A percentile compares a stretch with the other conserved stretches of the same genome.
Conservation (phyloP, 2,113 vertebrate genomes). For the Aramus guarauna region DNA sequence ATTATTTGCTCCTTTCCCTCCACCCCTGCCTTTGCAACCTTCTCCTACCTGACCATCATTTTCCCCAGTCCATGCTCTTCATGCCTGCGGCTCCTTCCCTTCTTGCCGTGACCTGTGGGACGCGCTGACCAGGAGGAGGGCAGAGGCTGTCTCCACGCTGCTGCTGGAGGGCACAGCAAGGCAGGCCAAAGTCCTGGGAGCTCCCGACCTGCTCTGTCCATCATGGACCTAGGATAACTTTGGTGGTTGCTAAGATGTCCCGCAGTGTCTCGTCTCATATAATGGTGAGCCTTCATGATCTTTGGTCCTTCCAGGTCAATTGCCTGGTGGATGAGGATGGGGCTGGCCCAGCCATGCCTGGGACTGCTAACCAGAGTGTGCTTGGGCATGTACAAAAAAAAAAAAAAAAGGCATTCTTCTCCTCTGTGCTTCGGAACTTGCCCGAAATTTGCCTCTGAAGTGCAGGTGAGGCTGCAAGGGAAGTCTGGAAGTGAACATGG, state of each 20-base stretch:
- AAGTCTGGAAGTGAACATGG: not conserved
- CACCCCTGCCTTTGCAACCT: not conserved
- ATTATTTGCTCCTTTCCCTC: not conserved
- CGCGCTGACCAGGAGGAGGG: not conserved
- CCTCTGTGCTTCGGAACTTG: not conserved
- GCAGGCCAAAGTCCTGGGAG: not conserved
- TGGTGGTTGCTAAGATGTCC: not conserved
- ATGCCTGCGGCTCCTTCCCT: not conserved
- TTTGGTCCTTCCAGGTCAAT: not conserved
- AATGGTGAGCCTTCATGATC: not conserved
- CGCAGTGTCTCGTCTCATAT: not conserved
- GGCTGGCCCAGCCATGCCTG: not conserved
- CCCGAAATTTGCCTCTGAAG: not conserved
- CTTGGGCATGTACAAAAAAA: not conserved
- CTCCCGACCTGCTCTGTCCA: not conserved
- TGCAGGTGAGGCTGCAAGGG: not conserved
- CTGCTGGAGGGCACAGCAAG: not conserved
- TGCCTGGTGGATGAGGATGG: not conserved
- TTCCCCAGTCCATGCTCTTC: not conserved
- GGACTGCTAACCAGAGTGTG: not conserved
- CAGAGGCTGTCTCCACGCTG: rapidly evolving
- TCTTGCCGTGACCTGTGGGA: not conserved
- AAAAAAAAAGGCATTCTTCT: not conserved
- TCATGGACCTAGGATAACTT: not conserved
- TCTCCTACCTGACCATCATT: not conserved